phyloP scores from a whole-genome alignment of 2,888 invertebrate genomes.

The Stramonita haemastoma region DNA sequence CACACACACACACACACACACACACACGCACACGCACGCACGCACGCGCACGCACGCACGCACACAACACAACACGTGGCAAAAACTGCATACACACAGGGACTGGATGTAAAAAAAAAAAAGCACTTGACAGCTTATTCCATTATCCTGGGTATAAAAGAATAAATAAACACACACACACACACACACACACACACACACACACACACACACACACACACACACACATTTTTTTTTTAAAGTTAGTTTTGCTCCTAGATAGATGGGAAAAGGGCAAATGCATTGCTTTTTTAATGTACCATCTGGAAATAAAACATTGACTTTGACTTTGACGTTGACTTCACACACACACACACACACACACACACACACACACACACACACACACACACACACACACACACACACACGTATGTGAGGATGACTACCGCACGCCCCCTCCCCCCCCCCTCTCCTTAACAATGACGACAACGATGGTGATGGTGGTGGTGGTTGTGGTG shows the following conservation, averaged over 20 bases:
- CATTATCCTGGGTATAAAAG: too few relatives aligned
- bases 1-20: neutral
- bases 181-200: constrained; percentile 10
- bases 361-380: neutral
- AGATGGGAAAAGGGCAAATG: too few relatives aligned
- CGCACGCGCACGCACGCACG: neutral
- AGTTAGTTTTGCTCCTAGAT: too few relatives aligned
- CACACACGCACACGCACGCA: neutral
- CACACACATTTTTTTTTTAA: too few relatives aligned
- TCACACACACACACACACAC: neutral
- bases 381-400: neutral
- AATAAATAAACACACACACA: neutral
- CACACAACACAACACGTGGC: neutral
- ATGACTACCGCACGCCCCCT: neutral
- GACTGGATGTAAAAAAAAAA: too few relatives aligned
- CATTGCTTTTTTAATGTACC: too few relatives aligned
- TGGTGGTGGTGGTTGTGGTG: neutral
- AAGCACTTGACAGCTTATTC: too few relatives aligned
- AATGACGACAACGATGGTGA: neutral
- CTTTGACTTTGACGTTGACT: too few relatives aligned
- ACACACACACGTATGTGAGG: too few relatives aligned
- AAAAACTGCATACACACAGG: too few relatives aligned
- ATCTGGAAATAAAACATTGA: too few relatives aligned
- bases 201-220: neutral
- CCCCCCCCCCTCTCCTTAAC: neutral